Evolutionary conservation across 92 coral and sea anemone species (phyloP).

Genomic region (Plumapathes pennacea): DNA sequence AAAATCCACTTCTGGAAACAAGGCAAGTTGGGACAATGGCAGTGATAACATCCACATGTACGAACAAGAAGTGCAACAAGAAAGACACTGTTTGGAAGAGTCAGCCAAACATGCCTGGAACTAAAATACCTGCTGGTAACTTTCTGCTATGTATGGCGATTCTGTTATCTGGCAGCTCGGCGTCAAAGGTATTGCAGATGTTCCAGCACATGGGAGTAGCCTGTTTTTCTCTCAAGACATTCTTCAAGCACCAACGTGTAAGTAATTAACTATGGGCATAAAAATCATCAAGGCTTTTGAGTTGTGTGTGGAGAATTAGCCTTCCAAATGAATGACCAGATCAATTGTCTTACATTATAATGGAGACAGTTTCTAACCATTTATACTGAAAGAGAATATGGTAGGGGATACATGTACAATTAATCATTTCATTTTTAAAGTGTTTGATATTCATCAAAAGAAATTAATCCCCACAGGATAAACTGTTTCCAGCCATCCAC

Average conservation of each 20-base stretch:
- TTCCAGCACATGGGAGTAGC: slow-evolving; percentile 54
- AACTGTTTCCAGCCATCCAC: slow-evolving; percentile 35
- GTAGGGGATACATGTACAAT: too few species aligned
- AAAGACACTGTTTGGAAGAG: slow-evolving; percentile 34
- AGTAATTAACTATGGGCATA: slow-evolving; percentile 3
- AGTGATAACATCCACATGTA: slow-evolving; percentile 44
- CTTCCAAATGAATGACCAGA: too few species aligned
- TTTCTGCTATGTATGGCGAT: slow-evolving; percentile 51
- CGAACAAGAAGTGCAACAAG: slow-evolving; percentile 11
- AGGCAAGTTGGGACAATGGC: slow-evolving; percentile 55
- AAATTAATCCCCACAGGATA: slow-evolving; percentile 15
- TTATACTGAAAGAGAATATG: too few species aligned
- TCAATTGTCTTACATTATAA: too few species aligned
- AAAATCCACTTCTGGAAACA: slow-evolving; percentile 21
- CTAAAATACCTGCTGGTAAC: slow-evolving; percentile 61
- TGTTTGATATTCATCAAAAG: too few species aligned
- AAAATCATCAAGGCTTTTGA: too few species aligned
- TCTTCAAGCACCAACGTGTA: slow-evolving; percentile 53
- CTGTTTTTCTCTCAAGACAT: slow-evolving; percentile 35
- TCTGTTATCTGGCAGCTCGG: slow-evolving; percentile 43
- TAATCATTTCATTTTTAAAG: too few species aligned
- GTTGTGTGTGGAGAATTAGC: too few species aligned
- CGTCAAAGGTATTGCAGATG: slow-evolving; percentile 35
- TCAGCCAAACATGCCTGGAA: slow-evolving; percentile 57
- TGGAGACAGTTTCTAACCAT: too few species aligned